Evolutionary conservation across 2,888 invertebrate species (phyloP), one percentile per base, ranked within the genome.

Genomic region (Cheilosia vulpina): DNA sequence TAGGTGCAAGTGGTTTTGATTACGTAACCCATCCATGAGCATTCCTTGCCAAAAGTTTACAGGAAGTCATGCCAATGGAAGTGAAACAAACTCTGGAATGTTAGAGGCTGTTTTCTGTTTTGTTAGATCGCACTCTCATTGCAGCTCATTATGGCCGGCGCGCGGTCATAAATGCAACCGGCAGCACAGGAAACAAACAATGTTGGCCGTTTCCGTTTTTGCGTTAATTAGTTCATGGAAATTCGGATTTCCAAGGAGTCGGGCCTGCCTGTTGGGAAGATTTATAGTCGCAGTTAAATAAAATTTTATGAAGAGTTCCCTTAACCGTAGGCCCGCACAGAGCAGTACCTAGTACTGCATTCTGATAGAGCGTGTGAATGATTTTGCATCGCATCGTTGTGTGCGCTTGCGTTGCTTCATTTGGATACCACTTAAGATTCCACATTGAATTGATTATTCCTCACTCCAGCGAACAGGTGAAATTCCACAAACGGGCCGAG

Each of bases 391-490:
- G 50, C 55, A 34, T 53, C 13, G 31, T 34, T 65, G 19, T 31
- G 24, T 50, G 11, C 52, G 50, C 38, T 57, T 41, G 4, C 9
- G 58, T 41, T 15, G 5, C 60, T 21, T 50, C 47, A 34, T n/a
- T 45, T 50, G 50, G 62, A 57, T 63, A 55, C 58, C 69, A 79
- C 79, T 75, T 72, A 71, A 75, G 31, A 69, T 71, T 81, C 63
- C 38, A n/a, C 34, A 38, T 53, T 19, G 43, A 45, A 65, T 69
- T 53, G 73, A 79, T 65, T 57, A 58, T 60, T 53, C 57, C 45
- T 47, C 65, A 73, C 21, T 63, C 62, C 27, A 57, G 66, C 21
- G 19, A 85, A 75, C 68, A 66, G 76, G 80, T 76, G 80, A 66
- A 69, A 79, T 71, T 73, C 63, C 75, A 69, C 38, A 76, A 47